Conservation (phyloP, 1,140 invertebrate genomes). For the Drosophila mojavensis region DNA sequence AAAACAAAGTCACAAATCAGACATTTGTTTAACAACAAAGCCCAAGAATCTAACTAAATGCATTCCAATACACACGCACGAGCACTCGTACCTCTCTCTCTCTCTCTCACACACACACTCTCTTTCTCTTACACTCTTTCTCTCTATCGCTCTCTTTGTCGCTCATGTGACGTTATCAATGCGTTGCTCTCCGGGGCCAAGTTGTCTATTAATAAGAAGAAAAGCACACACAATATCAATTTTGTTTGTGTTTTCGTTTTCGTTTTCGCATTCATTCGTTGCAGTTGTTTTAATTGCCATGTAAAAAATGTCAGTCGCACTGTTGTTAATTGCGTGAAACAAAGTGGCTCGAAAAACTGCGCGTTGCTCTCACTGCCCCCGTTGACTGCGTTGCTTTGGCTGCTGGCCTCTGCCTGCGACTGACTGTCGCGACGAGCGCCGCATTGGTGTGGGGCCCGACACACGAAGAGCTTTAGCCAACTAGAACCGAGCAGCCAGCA, state of each 20-base stretch:
- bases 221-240: constrained; percentile 20
- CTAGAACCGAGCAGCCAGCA: constrained; percentile 72
- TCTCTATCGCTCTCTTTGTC: constrained; percentile 4
- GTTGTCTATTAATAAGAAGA: constrained; percentile 37
- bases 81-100: constrained; percentile 19
- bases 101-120: not conserved
- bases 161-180: constrained; percentile 32
- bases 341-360: constrained; percentile 45
- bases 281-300: constrained; percentile 45
- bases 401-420: constrained; percentile 56
- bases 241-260: not conserved
- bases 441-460: constrained; percentile 50
- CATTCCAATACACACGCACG: constrained; percentile 39
- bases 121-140: not conserved
- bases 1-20: constrained; percentile 35
- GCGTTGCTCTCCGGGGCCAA: constrained; percentile 31
- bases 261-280: not conserved
- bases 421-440: constrained; percentile 36
- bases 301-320: constrained; percentile 38
- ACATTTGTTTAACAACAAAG: constrained; percentile 59
- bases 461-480: constrained; percentile 65
- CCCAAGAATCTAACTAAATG: constrained; percentile 70
- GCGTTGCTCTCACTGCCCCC: constrained; percentile 18
- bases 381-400: constrained; percentile 46
- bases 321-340: constrained; percentile 46